Conservation (phyloP, 2,113 vertebrate species). For the Genyomyrus donnyi region DNA sequence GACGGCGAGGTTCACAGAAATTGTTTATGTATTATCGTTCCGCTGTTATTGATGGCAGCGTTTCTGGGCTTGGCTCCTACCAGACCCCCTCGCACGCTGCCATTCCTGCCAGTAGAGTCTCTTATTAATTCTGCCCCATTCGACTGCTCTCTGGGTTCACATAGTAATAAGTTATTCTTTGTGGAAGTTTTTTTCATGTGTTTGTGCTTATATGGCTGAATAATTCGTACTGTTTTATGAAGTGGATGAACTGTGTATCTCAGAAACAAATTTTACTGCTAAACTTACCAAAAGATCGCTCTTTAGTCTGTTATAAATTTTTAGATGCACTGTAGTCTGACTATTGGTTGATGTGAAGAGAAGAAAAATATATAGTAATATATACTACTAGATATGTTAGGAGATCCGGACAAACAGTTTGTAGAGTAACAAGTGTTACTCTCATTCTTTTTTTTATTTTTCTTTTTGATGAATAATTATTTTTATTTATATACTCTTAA, state of each 20-base stretch:
- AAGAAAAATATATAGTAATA: background rate
- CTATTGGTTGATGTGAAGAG: background rate
- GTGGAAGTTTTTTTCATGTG: background rate
- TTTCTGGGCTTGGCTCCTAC: background rate
- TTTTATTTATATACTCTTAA: background rate
- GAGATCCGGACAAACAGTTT: background rate
- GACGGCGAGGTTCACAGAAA: background rate
- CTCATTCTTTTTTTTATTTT: background rate
- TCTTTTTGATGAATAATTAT: background rate
- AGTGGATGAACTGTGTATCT: background rate
- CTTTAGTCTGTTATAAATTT: background rate
- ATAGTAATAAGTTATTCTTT: constrained; percentile 1
- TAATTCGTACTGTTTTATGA: constrained; percentile 2
- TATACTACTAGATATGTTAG: background rate
- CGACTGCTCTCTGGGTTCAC: background rate
- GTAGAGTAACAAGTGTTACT: background rate
- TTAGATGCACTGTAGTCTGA: background rate
- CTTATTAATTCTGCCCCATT: background rate
- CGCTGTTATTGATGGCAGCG: background rate
- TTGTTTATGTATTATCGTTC: background rate
- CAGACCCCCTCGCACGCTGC: background rate
- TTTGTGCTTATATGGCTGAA: background rate
- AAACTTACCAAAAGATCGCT: background rate
- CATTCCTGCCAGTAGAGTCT: background rate
- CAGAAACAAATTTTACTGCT: background rate